These are phyloP conservation scores for Cistogaster globosa DNA, from an alignment of 2,888 invertebrate species.

Conservation along the genomic window DNA sequence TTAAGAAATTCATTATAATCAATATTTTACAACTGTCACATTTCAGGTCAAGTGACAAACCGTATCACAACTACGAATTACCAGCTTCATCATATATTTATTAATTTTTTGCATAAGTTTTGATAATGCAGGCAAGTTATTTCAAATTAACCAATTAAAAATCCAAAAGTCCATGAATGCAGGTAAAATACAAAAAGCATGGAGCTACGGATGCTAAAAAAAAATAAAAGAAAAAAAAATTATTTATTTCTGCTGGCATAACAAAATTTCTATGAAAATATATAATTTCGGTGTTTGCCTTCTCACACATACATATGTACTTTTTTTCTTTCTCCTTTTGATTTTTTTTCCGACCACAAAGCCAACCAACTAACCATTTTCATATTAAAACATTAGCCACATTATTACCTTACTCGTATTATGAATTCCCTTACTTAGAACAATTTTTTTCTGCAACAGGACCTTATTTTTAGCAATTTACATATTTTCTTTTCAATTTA, in stretches of 20 bases:
- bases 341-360: background rate
- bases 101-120: conserved; percentile 10
- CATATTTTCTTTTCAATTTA: conserved; percentile 38
- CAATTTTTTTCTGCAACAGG: conserved; percentile 4
- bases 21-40: too few relatives aligned
- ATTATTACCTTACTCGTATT: conserved; percentile 25
- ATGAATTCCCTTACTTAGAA: conserved; percentile 11
- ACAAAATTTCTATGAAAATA: conserved; percentile 21
- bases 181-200: conserved; percentile 19
- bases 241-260: background rate
- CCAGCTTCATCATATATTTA: background rate
- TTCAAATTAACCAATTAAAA: conserved; percentile 56
- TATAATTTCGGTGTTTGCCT: conserved; percentile 15
- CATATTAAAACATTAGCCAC: conserved; percentile 25
- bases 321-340: background rate
- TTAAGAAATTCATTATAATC: too few relatives aligned
- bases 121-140: conserved; percentile 35
- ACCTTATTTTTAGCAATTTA: conserved; percentile 37
- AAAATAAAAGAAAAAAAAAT: conserved; percentile 5
- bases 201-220: background rate
- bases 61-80: background rate
- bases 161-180: conserved; percentile 51
- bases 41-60: background rate
- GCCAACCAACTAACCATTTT: conserved; percentile 6
- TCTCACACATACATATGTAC: background rate